phyloP scores from a whole-genome alignment of 2,113 vertebrate species.

The Lagopus muta region DNA sequence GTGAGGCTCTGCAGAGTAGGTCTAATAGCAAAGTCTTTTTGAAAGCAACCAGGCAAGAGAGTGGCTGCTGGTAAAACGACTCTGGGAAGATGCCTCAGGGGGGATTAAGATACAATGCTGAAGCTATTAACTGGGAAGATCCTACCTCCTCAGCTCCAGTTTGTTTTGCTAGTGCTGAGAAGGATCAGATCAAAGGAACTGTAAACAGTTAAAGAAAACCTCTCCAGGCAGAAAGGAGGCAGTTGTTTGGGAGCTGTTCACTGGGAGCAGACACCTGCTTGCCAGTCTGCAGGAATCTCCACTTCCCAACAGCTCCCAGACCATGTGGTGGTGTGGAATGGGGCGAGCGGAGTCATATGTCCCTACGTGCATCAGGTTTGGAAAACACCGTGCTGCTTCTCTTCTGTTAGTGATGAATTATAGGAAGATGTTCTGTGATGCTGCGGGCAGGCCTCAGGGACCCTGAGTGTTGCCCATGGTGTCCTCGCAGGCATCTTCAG shows the following conservation, averaged over 20 bases:
- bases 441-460: accelerated
- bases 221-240: constrained; percentile 18
- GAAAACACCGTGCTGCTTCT: not conserved
- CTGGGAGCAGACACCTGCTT: constrained; percentile 9
- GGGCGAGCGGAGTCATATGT: not conserved
- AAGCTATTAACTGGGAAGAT: constrained; percentile 32
- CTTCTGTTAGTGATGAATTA: not conserved
- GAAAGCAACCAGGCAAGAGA: not conserved
- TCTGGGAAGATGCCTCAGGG: constrained; percentile 27
- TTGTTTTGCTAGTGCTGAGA: not conserved
- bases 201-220: constrained; percentile 35
- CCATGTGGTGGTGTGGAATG: not conserved
- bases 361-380: not conserved
- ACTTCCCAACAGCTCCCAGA: not conserved
- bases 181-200: constrained; percentile 22
- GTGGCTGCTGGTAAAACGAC: constrained; percentile 18
- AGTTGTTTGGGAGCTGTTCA: not conserved
- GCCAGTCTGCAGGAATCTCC: not conserved
- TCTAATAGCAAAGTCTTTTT: not conserved
- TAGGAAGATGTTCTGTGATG: not conserved
- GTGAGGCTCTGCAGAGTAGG: not conserved
- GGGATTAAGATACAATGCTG: not conserved
- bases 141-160: not conserved
- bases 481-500: accelerated
- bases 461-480: accelerated